Evolutionary conservation across 2,113 vertebrate genomes (phyloP).

Genomic region (Lepus europaeus): DNA sequence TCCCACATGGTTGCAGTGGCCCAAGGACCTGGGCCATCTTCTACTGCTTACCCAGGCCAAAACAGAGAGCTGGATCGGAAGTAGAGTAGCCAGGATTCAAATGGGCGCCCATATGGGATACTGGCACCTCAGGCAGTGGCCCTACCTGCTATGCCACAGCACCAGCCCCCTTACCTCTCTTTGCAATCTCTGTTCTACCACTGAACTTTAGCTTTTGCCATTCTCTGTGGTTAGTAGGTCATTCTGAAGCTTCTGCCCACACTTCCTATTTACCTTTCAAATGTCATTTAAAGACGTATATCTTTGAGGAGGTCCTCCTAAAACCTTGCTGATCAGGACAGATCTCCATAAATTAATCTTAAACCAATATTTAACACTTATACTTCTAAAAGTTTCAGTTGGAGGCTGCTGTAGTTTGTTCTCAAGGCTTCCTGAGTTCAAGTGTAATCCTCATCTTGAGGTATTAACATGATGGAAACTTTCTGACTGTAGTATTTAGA

Average conservation of each 20-base stretch:
- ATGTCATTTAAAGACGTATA: not conserved
- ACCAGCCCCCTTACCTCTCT: too few species aligned
- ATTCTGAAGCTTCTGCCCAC: not conserved
- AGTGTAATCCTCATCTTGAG: too few species aligned
- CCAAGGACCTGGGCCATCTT: too few species aligned
- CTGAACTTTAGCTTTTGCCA: not conserved
- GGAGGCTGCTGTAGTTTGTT: not conserved
- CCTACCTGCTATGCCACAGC: too few species aligned
- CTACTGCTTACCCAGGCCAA: too few species aligned
- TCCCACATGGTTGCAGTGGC: not conserved
- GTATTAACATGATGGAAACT: too few species aligned
- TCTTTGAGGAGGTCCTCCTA: not conserved
- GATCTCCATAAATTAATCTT: not conserved
- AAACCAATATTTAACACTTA: conserved; percentile 12
- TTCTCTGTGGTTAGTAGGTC: not conserved
- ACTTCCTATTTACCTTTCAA: not conserved
- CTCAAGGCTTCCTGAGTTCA: too few species aligned
- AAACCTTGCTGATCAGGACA: not conserved
- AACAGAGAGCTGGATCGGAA: too few species aligned
- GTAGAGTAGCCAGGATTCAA: too few species aligned
- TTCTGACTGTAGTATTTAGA: too few species aligned
- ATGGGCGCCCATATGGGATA: too few species aligned
- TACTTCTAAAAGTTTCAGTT: not conserved
- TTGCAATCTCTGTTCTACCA: not conserved
- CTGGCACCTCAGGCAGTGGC: too few species aligned